Conservation (phyloP, 2,797 vertebrate genomes). For the Galago senegalensis region DNA sequence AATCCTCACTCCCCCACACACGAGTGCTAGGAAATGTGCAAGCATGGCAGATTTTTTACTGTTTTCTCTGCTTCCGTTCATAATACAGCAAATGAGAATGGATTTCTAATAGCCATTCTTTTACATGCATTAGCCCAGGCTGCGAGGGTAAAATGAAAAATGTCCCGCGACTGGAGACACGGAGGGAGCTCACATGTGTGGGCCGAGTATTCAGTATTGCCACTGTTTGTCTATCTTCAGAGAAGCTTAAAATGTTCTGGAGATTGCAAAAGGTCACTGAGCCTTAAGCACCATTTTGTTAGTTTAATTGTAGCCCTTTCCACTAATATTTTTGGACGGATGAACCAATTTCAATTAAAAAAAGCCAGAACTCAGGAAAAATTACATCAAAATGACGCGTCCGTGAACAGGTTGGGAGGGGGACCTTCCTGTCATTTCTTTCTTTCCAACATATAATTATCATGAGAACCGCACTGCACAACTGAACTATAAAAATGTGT, state of each 20-base stretch:
- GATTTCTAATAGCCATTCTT: conserved; percentile 77
- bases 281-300: conserved; percentile 10
- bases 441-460: not conserved
- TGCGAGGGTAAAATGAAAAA: conserved; percentile 43
- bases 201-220: not conserved
- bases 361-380: not conserved
- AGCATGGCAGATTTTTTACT: conserved; percentile 79
- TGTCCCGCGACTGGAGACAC: conserved; percentile 52
- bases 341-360: conserved; percentile 2
- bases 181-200: not conserved
- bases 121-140: conserved; percentile 68
- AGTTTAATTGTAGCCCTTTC: not conserved
- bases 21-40: conserved; percentile 70
- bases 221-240: not conserved
- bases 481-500: not conserved
- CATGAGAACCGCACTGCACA: not conserved
- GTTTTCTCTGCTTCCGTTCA: conserved; percentile 75
- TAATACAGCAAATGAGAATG: conserved; percentile 78
- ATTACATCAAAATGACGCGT: not conserved
- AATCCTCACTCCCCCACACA: conserved; percentile 67
- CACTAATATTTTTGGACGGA: conserved; percentile 34
- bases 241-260: conserved; percentile 37
- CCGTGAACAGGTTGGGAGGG: not conserved
- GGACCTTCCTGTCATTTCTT: not conserved
- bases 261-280: conserved; percentile 1